Evolutionary conservation across 1,140 invertebrate species (phyloP), one percentile per base, ranked within the genome.

Genomic region (Hormaphis cornu): DNA sequence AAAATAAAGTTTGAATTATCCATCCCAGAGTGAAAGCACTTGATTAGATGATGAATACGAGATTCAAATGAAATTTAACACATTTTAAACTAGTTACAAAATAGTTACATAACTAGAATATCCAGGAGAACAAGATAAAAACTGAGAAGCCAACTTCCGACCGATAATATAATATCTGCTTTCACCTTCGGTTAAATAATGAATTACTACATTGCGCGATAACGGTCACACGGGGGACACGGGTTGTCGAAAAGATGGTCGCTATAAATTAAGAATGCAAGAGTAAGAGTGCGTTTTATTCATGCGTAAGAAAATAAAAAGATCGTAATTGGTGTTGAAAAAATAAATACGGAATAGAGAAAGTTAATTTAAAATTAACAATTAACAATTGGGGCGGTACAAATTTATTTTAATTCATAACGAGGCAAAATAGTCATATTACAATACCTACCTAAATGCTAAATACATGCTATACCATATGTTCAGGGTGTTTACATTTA

Each of bases 141-240:
- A 33, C 22, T 28, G 10, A 56, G 33, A 22, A 3, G 28, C 10
- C 10, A 22, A 8, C 3, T 50, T 37, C 33, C 18, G 24, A 22
- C 30, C 5, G 24, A 37, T 1, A 56, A 18, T 54, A 37, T 1
- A 56, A 18, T 54, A 20, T 22, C 28, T 37, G 12, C 33, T 56
- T 56, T 56, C 53, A 56, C 53, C 53, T 56, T 56, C 22, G 5
- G 9, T 56, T 56, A 22, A 56, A 56, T 37, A 56, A 56, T 22
- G 16, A 54, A 56, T 56, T 56, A 52, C 24, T 33, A 54, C 5
- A 54, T 22, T 22, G 12, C 10, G 20, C 16, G 2, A 54, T 22
- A 35, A 56, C 18, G 22, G 12, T 56, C n/a, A n/a, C n/a, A n/a
- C n/a, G n/a, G n/a, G n/a, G n/a, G n/a, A n/a, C 8, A 7, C 1